Percentiles rank a stretch among this genome's conserved stretches.
phyloP scores from a whole-genome alignment of 2,113 vertebrate genomes.

The Oreamnos americanus region DNA sequence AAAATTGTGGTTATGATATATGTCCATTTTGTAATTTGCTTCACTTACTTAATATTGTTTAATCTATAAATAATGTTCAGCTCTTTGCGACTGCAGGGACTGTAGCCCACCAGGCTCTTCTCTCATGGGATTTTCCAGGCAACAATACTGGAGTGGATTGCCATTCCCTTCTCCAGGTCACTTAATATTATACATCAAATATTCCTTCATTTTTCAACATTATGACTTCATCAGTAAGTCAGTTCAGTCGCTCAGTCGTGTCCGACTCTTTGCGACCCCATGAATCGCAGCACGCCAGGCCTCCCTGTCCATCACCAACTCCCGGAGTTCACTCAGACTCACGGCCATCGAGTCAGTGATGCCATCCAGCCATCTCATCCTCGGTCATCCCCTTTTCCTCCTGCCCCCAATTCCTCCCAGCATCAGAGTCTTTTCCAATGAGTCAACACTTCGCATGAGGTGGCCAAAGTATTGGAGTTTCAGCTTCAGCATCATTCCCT shows the following conservation, averaged over 20 bases:
- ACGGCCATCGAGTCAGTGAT: rapidly evolving
- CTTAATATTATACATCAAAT: background rate
- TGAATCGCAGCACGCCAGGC: no score
- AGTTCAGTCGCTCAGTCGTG: no score
- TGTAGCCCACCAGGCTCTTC: background rate
- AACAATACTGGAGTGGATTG: background rate
- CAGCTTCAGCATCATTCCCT: no score
- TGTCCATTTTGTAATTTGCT: background rate
- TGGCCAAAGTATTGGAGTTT: no score
- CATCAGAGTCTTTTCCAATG: no score
- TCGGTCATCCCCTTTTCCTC: no score
- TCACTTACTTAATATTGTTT: background rate
- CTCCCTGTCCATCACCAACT: no score
- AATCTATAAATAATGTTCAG: background rate
- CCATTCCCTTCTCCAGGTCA: background rate
- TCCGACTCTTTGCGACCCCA: no score
- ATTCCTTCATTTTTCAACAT: background rate
- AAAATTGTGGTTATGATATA: background rate
- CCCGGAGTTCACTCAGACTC: no score
- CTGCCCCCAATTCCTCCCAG: no score
- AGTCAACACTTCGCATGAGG: no score
- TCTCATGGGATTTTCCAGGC: background rate
- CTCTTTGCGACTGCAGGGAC: background rate
- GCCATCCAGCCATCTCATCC: no score
- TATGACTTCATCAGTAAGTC: background rate